phyloP scores from a whole-genome alignment of 1,140 invertebrate genomes.

The Pseudomyrmex concolor region DNA sequence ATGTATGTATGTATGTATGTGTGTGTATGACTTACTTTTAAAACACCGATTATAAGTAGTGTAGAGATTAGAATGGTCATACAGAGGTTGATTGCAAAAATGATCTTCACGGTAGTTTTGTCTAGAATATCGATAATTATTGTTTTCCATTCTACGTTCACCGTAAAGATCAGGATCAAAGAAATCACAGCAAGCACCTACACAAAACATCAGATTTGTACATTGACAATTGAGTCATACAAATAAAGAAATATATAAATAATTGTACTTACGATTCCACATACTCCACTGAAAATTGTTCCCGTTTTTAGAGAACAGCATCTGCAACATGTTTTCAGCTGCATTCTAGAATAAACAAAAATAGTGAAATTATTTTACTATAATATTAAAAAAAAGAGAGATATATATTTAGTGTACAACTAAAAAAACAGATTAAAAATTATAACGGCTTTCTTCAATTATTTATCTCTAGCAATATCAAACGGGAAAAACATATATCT shows the following conservation, averaged over 20 bases:
- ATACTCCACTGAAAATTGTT: slow-evolving; percentile 88
- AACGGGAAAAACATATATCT: background rate
- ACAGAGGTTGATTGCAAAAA: slow-evolving; percentile 91
- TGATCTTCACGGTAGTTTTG: slow-evolving; percentile 88
- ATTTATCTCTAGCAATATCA: background rate
- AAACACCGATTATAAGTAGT: slow-evolving; percentile 90
- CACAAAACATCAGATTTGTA: slow-evolving; percentile 63
- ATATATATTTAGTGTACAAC: background rate
- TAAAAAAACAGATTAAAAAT: background rate
- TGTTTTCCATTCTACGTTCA: slow-evolving; percentile 88
- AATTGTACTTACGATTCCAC: slow-evolving; percentile 87
- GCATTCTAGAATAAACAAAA: slow-evolving; percentile 67
- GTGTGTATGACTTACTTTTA: slow-evolving; percentile 86
- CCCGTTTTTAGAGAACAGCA: slow-evolving; percentile 89
- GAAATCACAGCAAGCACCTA: slow-evolving; percentile 87
- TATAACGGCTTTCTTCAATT: background rate
- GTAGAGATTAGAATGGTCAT: slow-evolving; percentile 92
- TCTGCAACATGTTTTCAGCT: slow-evolving; percentile 87
- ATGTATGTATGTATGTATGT: no score
- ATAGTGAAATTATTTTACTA: background rate
- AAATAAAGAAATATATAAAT: background rate
- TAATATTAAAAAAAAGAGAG: background rate
- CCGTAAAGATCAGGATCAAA: slow-evolving; percentile 85
- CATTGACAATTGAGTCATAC: slow-evolving; percentile 1
- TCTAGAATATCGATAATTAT: slow-evolving; percentile 88